Conservation (phyloP, 2,113 vertebrate species). For the Sorex araneus region DNA sequence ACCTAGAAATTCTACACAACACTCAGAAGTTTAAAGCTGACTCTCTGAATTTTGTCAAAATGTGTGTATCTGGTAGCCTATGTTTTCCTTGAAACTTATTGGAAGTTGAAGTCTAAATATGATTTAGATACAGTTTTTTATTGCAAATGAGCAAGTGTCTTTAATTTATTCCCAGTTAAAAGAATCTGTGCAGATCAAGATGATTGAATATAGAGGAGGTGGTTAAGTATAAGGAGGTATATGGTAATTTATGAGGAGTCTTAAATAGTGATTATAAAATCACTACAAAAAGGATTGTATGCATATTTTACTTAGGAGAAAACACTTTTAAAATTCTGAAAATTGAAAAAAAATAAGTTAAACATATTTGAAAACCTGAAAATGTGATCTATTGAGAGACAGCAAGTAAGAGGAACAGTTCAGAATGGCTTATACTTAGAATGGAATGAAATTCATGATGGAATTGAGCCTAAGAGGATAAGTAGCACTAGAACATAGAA, state of each 20-base stretch:
- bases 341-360: not conserved
- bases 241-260: not conserved
- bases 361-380: no score
- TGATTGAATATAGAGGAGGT: not conserved
- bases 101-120: not conserved
- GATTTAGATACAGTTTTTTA: not conserved
- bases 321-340: not conserved
- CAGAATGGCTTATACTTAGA: no score
- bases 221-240: not conserved
- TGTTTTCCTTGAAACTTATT: not conserved
- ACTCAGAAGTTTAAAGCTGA: not conserved
- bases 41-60: not conserved
- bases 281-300: not conserved
- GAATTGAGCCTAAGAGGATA: no score
- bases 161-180: not conserved
- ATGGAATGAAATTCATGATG: no score
- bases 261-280: not conserved
- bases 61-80: not conserved
- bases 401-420: no score
- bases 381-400: no score
- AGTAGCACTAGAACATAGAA: no score
- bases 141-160: not conserved
- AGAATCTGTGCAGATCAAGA: not conserved
- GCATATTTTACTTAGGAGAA: not conserved
- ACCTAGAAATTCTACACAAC: no score